Evolutionary conservation across 2,888 invertebrate genomes (phyloP), one percentile per base, ranked within the genome.

Genomic region (Polydrusus cervinus): DNA sequence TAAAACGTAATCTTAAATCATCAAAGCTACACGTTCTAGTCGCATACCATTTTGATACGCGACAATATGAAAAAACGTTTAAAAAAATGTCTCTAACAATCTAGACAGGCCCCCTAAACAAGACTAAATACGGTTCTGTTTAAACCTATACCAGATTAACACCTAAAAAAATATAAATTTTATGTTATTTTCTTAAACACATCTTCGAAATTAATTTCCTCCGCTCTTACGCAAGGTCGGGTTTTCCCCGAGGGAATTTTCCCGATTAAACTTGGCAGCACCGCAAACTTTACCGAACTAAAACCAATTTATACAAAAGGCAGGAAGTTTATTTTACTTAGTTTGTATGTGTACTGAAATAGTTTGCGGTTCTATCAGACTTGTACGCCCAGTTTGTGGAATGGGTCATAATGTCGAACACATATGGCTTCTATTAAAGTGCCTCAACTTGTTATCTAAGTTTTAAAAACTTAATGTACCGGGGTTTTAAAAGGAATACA

Each of bases 241-340:
- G 47, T 13, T 64, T 45, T 45, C 16, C 9, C 47, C 16, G 47
- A 45, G 14, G 25, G 64, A 25, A 25, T 20, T 30, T 38, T 11
- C 11, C 7, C 38, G 34, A 60, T 16, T 60, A 60, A 38, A 60
- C 62, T 20, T 62, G 65, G 51, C 65, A 49, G 11, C 65, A 51
- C 45, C 16, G 65, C 14, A 38, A 38, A 38, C 57, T 60, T 60
- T 60, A n/a, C 53, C 53, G 10, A 51, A 55, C 60, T 16, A 16
- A 30, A 47, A 18, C 45, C 49, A 47, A 61, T 49, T 60, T 38
- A 69, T 13, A 69, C 49, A 61, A 68, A 68, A 69, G 61, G 45
- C 69, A 49, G 61, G 49, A 69, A 69, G 69, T 69, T 69, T 69
- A 69, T 69, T 60, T 60, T 60, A 61, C 60, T 47, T 43, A 61